A percentile compares a stretch with the other conserved stretches of the same genome.
Evolutionary conservation across 2,888 invertebrate genomes (phyloP).

Genomic region (Galeopsomyia nigrocyanea): DNA sequence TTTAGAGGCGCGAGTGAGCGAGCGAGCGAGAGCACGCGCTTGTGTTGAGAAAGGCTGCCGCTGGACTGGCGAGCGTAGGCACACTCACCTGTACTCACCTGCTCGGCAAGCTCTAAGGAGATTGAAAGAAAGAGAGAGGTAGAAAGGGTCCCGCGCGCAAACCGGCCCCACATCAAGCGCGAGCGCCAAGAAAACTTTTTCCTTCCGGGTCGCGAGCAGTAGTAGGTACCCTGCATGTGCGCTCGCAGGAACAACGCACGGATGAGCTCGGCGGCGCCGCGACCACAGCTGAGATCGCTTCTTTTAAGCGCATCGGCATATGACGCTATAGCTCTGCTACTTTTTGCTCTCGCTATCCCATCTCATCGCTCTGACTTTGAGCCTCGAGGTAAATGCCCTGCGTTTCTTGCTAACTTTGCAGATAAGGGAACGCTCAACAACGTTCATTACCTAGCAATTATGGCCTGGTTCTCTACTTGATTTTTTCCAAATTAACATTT

Average conservation of each 20-base stretch:
- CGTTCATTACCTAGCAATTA: too few species aligned
- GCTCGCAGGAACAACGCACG: conserved; percentile 16
- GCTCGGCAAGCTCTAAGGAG: conserved; percentile 7
- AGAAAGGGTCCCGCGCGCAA: conserved; percentile 26
- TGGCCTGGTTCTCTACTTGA: too few species aligned
- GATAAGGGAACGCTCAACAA: too few species aligned
- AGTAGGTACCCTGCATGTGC: background rate
- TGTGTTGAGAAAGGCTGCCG: conserved; percentile 21
- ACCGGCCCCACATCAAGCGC: conserved; percentile 4
- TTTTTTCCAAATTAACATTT: too few species aligned
- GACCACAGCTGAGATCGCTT: background rate
- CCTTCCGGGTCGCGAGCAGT: conserved; percentile 37
- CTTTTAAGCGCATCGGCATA: background rate
- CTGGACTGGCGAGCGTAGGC: conserved; percentile 26
- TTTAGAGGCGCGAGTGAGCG: background rate
- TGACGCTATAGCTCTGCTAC: background rate
- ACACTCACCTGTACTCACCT: conserved; percentile 23
- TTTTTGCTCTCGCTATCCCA: too few species aligned
- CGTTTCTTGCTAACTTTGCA: too few species aligned
- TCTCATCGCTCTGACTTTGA: background rate
- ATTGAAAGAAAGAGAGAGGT: conserved; percentile 14
- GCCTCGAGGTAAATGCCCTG: background rate
- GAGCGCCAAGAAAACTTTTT: conserved; percentile 27
- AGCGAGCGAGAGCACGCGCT: conserved; percentile 2
- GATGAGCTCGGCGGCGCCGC: background rate